A percentile compares a stretch with the other conserved stretches of the same genome.
Conservation (phyloP, 1,140 invertebrate genomes). For the Trypoxylus dichotomus region DNA sequence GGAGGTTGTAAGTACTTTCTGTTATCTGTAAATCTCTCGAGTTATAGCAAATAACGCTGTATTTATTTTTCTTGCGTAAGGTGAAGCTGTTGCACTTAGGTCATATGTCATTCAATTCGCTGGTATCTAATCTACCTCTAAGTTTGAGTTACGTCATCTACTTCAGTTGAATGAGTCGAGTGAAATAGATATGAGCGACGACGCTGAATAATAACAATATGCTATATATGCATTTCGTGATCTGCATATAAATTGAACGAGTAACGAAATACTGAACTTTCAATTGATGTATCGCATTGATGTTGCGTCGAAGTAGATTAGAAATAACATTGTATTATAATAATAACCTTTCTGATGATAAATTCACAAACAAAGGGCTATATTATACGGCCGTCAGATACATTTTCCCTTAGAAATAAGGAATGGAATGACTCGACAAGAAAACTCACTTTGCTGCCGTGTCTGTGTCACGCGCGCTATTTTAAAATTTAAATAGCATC, state of each 20-base stretch:
- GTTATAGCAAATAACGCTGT: too few relatives aligned
- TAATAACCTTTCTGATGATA: constrained; percentile 7
- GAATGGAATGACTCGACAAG: background rate
- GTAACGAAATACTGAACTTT: constrained; percentile 2
- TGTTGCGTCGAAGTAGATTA: background rate
- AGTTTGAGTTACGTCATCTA: too few relatives aligned
- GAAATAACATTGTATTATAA: background rate
- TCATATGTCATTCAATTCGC: too few relatives aligned
- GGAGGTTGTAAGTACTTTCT: too few relatives aligned
- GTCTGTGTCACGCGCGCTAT: background rate
- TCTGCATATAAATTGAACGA: constrained; percentile 11
- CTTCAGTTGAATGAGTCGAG: too few relatives aligned
- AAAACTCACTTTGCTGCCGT: constrained; percentile 21
- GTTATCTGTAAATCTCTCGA: too few relatives aligned
- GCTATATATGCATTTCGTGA: background rate
- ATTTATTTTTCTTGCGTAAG: too few relatives aligned
- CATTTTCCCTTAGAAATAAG: constrained; percentile 8
- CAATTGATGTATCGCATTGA: background rate
- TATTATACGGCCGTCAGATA: constrained; percentile 3
- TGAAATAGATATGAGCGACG: too few relatives aligned
- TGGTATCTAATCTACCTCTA: too few relatives aligned
- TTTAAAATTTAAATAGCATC: constrained; percentile 25
- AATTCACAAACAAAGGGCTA: constrained; percentile 2
- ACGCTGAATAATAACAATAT: background rate
- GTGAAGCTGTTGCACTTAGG: too few relatives aligned